These are phyloP conservation scores for Argya squamiceps DNA, from an alignment of 2,797 vertebrate genomes.

Conservation along the genomic window DNA sequence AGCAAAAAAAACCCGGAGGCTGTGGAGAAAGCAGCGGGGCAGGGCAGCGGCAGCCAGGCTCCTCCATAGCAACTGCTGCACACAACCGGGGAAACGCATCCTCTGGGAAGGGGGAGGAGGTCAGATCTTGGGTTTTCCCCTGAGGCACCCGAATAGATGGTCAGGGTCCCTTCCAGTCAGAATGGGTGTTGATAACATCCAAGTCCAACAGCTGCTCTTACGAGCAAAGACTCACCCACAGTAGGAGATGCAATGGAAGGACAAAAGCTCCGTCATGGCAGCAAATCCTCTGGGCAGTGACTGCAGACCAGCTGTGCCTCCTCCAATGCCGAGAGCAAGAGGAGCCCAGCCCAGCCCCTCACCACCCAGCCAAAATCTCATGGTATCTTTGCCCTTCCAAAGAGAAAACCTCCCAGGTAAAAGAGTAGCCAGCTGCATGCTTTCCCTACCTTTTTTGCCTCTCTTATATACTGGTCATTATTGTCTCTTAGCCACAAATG, in stretches of 20 bases:
- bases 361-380: not conserved
- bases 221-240: not conserved
- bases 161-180: not conserved
- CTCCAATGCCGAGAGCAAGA: rapidly evolving
- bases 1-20: not conserved
- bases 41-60: rapidly evolving
- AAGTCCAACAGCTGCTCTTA: not conserved
- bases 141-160: not conserved
- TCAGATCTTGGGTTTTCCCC: not conserved
- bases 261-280: rapidly evolving
- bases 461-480: not conserved
- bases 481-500: not conserved
- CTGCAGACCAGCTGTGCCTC: not conserved
- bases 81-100: rapidly evolving
- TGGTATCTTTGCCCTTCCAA: not conserved
- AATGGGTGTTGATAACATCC: not conserved
- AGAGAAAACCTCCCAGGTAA: not conserved
- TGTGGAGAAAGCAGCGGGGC: rapidly evolving
- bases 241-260: not conserved
- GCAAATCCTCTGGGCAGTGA: rapidly evolving
- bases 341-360: not conserved
- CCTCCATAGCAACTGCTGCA: no score
- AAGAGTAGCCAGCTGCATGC: not conserved
- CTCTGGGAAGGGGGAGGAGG: not conserved
- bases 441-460: not conserved